These are phyloP conservation scores for Thalassophryne amazonica DNA, from an alignment of 2,797 vertebrate species.

Conservation along the genomic window DNA sequence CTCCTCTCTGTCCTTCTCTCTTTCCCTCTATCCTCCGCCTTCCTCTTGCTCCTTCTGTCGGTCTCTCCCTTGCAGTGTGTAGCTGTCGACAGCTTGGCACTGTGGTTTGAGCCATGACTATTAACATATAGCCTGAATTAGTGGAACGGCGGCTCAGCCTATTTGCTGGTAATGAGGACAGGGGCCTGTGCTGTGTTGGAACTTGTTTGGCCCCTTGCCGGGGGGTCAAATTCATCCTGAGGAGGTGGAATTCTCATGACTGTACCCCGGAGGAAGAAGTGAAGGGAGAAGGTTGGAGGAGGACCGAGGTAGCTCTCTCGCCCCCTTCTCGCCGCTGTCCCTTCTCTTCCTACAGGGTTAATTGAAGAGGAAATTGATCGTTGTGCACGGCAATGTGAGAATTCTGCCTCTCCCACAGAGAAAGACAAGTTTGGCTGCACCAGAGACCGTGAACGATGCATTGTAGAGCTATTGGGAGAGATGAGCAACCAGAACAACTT, in stretches of 20 bases:
- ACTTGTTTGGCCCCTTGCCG: conserved; percentile 56
- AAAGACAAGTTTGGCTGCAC: conserved; percentile 50
- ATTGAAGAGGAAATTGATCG: conserved; percentile 79
- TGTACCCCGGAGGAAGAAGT: conserved; percentile 11
- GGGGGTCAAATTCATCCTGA: conserved; percentile 61
- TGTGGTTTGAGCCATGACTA: conserved; percentile 25
- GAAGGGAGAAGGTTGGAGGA: background rate
- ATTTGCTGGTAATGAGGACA: conserved; percentile 58
- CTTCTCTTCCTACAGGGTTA: conserved; percentile 69
- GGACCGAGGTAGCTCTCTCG: conserved; percentile 20
- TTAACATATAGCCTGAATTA: conserved; percentile 52
- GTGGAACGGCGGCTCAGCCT: conserved; percentile 25
- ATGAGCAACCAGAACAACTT: conserved; percentile 27
- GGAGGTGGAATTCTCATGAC: conserved; percentile 52
- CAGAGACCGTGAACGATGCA: conserved; percentile 28
- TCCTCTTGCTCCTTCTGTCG: conserved; percentile 10
- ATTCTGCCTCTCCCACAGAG: conserved; percentile 60
- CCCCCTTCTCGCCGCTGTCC: conserved; percentile 27
- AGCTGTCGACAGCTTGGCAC: conserved; percentile 34
- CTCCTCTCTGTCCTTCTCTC: background rate
- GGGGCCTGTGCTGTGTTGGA: conserved; percentile 32
- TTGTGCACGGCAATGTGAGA: conserved; percentile 74
- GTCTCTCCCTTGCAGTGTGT: background rate
- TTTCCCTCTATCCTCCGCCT: conserved; percentile 13
- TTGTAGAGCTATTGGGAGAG: conserved; percentile 21